These are phyloP conservation scores for Lepidochitona cinerea DNA, from an alignment of 2,888 invertebrate species.

Conservation along the genomic window DNA sequence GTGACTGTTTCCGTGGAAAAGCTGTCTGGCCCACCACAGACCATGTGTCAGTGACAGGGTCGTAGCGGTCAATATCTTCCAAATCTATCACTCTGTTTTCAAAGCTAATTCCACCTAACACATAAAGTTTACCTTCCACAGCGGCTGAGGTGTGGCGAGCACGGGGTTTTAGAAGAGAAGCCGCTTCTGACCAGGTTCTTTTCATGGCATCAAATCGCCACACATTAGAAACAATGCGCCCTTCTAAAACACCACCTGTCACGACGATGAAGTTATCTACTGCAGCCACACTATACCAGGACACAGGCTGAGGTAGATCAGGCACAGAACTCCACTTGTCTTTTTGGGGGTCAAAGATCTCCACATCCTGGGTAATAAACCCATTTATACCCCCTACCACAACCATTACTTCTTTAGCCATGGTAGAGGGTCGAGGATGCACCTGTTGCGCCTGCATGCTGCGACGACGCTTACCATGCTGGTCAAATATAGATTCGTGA, in stretches of 20 bases:
- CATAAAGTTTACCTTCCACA: constrained; percentile 57
- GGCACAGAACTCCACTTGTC: constrained; percentile 64
- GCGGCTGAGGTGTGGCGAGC: constrained; percentile 66
- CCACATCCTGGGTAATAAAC: constrained; percentile 58
- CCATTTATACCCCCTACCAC: constrained; percentile 51
- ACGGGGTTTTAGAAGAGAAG: constrained; percentile 60
- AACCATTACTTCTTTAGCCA: constrained; percentile 68
- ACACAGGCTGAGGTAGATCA: constrained; percentile 58
- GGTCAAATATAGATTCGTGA: constrained; percentile 59
- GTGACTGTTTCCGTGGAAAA: constrained; percentile 64
- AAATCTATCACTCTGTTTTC: constrained; percentile 50
- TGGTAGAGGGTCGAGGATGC: constrained; percentile 67
- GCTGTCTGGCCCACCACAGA: constrained; percentile 58
- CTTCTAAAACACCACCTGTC: constrained; percentile 65
- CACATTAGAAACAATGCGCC: constrained; percentile 56
- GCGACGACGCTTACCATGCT: constrained; percentile 58
- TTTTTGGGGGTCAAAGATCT: constrained; percentile 67
- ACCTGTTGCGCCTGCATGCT: constrained; percentile 62
- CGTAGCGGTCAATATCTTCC: constrained; percentile 66
- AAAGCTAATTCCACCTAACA: constrained; percentile 64
- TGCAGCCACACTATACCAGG: constrained; percentile 62
- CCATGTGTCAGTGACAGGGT: constrained; percentile 57
- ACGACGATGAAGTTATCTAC: constrained; percentile 63
- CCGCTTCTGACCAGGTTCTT: constrained; percentile 58
- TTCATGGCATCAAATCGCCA: constrained; percentile 66